phyloP scores from a whole-genome alignment of 2,797 vertebrate species.

The Anisognathus igniventris region DNA sequence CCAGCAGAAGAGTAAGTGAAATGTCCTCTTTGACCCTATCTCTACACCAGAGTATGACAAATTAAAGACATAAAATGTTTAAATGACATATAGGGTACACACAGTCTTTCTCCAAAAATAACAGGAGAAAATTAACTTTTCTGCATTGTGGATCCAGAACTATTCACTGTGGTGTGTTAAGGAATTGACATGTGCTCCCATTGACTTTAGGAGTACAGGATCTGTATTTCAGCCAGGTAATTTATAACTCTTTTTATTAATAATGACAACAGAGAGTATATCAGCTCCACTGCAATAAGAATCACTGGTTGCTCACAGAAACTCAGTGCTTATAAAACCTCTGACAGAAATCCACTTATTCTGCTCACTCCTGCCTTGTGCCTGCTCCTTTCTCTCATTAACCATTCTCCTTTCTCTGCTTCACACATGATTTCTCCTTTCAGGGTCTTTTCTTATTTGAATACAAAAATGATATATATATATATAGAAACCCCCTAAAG shows the following conservation, averaged over 20 bases:
- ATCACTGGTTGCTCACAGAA: slow-evolving; percentile 1
- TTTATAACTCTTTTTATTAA: slow-evolving; percentile 11
- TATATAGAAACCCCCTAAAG: background rate
- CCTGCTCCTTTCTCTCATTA: background rate
- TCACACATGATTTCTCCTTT: background rate
- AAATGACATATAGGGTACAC: background rate
- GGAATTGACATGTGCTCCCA: background rate
- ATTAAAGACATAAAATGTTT: background rate
- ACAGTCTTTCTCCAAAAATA: background rate
- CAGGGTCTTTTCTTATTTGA: background rate
- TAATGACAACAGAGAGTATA: slow-evolving; percentile 8
- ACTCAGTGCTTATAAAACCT: background rate
- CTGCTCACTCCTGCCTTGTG: background rate
- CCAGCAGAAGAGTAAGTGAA: background rate
- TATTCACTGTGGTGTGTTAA: background rate
- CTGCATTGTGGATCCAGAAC: background rate
- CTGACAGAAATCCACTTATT: slow-evolving; percentile 6
- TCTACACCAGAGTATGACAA: background rate
- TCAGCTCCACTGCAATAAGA: slow-evolving; percentile 10
- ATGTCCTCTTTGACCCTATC: background rate
- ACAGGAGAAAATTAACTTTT: background rate
- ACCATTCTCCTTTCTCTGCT: background rate
- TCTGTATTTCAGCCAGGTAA: background rate
- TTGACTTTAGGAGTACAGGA: background rate
- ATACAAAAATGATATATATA: background rate